Percentiles rank a stretch among this genome's conserved stretches.
phyloP scores from a whole-genome alignment of 1,140 invertebrate genomes.

The Kradibia gibbosae region DNA sequence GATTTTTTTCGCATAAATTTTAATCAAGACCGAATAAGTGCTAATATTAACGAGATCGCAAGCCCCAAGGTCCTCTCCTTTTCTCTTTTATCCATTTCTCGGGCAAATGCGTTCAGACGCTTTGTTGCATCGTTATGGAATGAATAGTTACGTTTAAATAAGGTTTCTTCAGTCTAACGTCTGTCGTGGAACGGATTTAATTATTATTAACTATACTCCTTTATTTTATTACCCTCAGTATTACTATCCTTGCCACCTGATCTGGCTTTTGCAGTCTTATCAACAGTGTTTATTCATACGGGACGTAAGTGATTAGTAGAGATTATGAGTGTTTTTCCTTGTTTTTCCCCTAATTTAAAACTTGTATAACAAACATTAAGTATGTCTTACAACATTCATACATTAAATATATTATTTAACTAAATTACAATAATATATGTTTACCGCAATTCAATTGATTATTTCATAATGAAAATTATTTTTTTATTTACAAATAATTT shows the following conservation, averaged over 20 bases:
- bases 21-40: too few species aligned
- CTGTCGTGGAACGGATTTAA: conserved; percentile 19
- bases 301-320: conserved; percentile 17
- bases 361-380: too few species aligned
- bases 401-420: too few species aligned
- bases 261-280: background rate
- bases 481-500: too few species aligned
- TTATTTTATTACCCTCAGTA: conserved; percentile 5
- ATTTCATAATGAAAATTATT: too few species aligned
- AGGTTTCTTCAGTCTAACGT: conserved; percentile 40
- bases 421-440: too few species aligned
- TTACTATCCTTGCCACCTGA: too few species aligned
- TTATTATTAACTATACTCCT: conserved; percentile 24
- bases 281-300: background rate
- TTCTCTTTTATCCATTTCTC: background rate
- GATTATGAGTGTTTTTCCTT: conserved; percentile 9
- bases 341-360: too few species aligned
- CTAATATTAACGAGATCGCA: background rate
- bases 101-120: background rate
- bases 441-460: too few species aligned
- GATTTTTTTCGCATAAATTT: too few species aligned
- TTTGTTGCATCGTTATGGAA: background rate
- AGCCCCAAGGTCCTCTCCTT: background rate
- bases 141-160: conserved; percentile 35
- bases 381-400: too few species aligned